Evolutionary conservation across 2,888 invertebrate species (phyloP).

Genomic region (Macaria notata): DNA sequence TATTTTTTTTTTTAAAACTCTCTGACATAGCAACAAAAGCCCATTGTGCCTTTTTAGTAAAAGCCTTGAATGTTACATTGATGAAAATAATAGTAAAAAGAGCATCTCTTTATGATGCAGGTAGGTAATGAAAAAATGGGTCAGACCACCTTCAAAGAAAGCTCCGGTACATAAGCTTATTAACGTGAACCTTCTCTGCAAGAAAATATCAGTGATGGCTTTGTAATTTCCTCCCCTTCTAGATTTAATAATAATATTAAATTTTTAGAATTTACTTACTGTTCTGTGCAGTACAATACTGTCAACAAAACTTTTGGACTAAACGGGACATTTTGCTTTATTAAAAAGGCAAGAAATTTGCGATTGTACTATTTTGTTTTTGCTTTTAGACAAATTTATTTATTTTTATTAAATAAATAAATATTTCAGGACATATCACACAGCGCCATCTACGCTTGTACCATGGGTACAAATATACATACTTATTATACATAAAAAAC

Average conservation of each 20-base stretch:
- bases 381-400: too few species aligned
- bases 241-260: constrained; percentile 41
- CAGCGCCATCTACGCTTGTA: too few species aligned
- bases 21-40: constrained; percentile 48
- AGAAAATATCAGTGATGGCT: constrained; percentile 44
- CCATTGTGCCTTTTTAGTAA: constrained; percentile 45
- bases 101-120: constrained; percentile 60
- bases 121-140: constrained; percentile 63
- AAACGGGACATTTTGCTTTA: too few species aligned
- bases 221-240: constrained; percentile 38
- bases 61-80: constrained; percentile 47
- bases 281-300: too few species aligned
- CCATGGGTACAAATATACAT: too few species aligned
- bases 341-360: too few species aligned
- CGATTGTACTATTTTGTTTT: too few species aligned
- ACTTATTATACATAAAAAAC: too few species aligned
- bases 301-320: too few species aligned
- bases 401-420: too few species aligned
- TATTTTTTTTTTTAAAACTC: constrained; percentile 43
- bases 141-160: constrained; percentile 58
- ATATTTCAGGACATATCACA: too few species aligned
- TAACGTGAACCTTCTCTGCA: constrained; percentile 55
- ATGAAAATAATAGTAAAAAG: constrained; percentile 51
- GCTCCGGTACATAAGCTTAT: constrained; percentile 64
- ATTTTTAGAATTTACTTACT: constrained; percentile 28